Evolutionary conservation across 2,888 invertebrate genomes (phyloP).

Genomic region (Blastobasis adustella): DNA sequence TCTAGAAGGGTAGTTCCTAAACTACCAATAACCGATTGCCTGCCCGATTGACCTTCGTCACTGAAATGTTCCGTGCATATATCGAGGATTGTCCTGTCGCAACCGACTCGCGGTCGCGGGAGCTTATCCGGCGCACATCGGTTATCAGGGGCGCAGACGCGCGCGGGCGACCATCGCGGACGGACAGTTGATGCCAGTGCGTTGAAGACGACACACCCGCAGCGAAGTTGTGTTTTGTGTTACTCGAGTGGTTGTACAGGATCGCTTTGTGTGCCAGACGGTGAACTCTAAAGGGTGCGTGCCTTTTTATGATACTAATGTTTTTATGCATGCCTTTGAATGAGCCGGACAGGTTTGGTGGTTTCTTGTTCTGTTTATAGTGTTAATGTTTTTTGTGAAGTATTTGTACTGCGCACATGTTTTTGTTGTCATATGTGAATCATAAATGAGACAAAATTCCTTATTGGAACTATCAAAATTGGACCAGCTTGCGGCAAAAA

Average conservation of each 20-base stretch:
- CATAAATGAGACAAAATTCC: too few species aligned
- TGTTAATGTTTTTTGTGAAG: too few species aligned
- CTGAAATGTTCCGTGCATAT: too few species aligned
- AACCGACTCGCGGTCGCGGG: neutral
- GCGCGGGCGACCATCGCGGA: constrained; percentile 33
- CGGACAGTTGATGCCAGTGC: constrained; percentile 68
- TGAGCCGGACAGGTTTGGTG: neutral
- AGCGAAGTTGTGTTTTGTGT: constrained; percentile 42
- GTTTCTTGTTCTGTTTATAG: neutral
- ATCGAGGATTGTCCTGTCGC: too few species aligned
- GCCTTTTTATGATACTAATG: constrained; percentile 27
- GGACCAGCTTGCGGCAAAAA: too few species aligned
- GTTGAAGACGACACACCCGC: constrained; percentile 67
- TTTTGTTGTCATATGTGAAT: too few species aligned
- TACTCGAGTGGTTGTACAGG: constrained; percentile 42
- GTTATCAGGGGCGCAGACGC: constrained; percentile 50
- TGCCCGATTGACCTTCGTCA: too few species aligned
- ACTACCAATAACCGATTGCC: too few species aligned
- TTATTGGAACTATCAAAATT: too few species aligned
- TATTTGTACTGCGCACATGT: too few species aligned
- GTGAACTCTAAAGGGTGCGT: constrained; percentile 47
- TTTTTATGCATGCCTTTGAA: constrained; percentile 11
- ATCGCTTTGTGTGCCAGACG: constrained; percentile 27
- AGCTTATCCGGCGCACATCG: constrained; percentile 50
- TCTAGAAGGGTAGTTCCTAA: too few species aligned